Evolutionary conservation across 2,797 vertebrate species (phyloP).

Genomic region (Crypturellus tataupa): DNA sequence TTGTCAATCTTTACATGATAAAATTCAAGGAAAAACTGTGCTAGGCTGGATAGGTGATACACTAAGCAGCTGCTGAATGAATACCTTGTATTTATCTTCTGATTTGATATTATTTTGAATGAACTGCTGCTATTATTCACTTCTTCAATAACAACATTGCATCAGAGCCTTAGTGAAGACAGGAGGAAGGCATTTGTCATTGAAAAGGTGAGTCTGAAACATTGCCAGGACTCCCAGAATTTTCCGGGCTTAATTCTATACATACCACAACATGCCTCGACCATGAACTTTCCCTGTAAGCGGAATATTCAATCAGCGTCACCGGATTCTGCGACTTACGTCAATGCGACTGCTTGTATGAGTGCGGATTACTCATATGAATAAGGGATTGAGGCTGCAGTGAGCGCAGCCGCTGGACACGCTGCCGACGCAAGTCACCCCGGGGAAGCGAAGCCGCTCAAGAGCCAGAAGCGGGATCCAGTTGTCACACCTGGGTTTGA

Average conservation of each 20-base stretch:
- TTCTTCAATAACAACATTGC: background rate
- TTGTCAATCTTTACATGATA: background rate
- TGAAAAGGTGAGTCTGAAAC: slow-evolving; percentile 36
- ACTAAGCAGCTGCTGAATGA: background rate
- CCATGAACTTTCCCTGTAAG: background rate
- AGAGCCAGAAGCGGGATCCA: background rate
- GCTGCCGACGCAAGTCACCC: background rate
- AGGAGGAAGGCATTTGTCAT: slow-evolving; percentile 19
- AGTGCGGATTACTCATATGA: background rate
- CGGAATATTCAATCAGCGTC: background rate
- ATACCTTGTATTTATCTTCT: background rate
- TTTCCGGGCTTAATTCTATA: background rate
- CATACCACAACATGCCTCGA: slow-evolving; percentile 1
- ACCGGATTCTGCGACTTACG: background rate
- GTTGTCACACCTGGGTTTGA: background rate
- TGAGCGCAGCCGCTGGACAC: background rate
- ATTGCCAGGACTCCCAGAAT: background rate
- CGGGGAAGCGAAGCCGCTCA: background rate
- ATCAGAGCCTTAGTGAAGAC: slow-evolving; percentile 23
- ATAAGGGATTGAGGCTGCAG: background rate
- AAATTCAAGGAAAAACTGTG: background rate
- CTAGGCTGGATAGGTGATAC: background rate
- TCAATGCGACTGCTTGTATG: background rate
- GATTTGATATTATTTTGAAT: background rate
- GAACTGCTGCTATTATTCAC: background rate